A percentile compares a stretch with the other conserved stretches of the same genome.
phyloP scores from a whole-genome alignment of 2,113 vertebrate species.

The Carlito syrichta region DNA sequence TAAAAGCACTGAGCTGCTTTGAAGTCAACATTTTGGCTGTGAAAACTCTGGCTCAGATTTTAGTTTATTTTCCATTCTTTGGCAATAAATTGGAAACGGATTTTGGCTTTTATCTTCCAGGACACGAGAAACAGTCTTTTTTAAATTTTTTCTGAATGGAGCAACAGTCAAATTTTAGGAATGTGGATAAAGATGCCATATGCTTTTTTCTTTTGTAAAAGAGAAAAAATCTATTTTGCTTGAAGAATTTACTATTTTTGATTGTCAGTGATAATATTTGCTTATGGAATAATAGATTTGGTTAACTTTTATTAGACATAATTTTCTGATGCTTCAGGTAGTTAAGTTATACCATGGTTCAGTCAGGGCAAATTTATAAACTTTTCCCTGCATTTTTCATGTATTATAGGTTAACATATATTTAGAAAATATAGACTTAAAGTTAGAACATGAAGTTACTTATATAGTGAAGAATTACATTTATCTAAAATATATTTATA shows the following conservation, averaged over 20 bases:
- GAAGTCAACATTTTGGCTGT: neutral
- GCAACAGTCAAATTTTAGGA: neutral
- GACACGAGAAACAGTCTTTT: neutral
- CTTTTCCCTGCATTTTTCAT: neutral
- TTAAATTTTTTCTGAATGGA: neutral
- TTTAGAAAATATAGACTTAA: neutral
- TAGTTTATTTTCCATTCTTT: neutral
- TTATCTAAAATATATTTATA: neutral
- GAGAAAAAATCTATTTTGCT: neutral
- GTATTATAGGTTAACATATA: neutral
- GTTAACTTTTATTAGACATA: neutral
- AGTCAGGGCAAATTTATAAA: neutral
- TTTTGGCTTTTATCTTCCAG: neutral
- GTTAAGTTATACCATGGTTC: neutral
- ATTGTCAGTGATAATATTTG: neutral
- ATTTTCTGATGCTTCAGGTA: neutral
- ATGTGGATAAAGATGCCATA: neutral
- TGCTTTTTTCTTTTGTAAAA: neutral
- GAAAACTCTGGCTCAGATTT: neutral
- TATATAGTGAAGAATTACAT: neutral
- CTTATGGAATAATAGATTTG: neutral
- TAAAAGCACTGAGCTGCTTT: neutral
- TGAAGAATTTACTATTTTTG: neutral
- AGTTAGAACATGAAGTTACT: neutral
- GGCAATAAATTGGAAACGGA: neutral